Evolutionary conservation across 1,140 invertebrate species (phyloP).

Genomic region (Penaeus chinensis): DNA sequence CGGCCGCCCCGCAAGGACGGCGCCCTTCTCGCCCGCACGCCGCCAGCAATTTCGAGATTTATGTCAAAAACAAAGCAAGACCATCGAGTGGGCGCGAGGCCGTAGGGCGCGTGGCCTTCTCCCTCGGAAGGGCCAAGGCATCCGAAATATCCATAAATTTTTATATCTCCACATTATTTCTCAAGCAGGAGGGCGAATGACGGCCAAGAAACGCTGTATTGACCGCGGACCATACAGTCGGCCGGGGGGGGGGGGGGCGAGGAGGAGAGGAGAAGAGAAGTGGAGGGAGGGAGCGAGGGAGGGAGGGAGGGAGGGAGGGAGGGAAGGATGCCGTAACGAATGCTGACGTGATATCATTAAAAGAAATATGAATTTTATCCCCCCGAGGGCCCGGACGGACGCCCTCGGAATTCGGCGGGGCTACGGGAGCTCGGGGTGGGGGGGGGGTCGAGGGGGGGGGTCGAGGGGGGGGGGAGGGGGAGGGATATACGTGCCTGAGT

Average conservation of each 20-base stretch:
- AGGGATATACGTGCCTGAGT: not conserved
- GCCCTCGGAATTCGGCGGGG: conserved; percentile 26
- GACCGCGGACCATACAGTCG: conserved; percentile 36
- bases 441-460: not conserved
- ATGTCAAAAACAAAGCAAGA: conserved; percentile 51
- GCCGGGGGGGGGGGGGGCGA: not conserved
- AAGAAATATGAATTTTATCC: conserved; percentile 59
- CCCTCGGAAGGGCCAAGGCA: conserved; percentile 38
- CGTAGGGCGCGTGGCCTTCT: conserved; percentile 40
- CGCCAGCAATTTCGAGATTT: conserved; percentile 48
- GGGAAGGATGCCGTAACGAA: conserved; percentile 36
- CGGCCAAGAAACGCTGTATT: conserved; percentile 42
- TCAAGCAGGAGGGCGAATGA: conserved; percentile 35
- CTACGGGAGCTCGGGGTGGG: conserved; percentile 17
- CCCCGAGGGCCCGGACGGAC: conserved; percentile 8
- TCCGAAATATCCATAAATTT: conserved; percentile 59
- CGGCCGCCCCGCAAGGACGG: not conserved
- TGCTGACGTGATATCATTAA: conserved; percentile 60
- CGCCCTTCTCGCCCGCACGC: conserved; percentile 34
- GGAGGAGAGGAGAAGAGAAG: no score
- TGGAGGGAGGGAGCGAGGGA: no score
- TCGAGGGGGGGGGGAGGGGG: not conserved
- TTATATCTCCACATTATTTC: conserved; percentile 60
- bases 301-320: not conserved
- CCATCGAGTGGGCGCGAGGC: not conserved